Base-by-base conservation (phyloP, 2,888 invertebrate genomes). In the Lycaena phlaeas region DNA sequence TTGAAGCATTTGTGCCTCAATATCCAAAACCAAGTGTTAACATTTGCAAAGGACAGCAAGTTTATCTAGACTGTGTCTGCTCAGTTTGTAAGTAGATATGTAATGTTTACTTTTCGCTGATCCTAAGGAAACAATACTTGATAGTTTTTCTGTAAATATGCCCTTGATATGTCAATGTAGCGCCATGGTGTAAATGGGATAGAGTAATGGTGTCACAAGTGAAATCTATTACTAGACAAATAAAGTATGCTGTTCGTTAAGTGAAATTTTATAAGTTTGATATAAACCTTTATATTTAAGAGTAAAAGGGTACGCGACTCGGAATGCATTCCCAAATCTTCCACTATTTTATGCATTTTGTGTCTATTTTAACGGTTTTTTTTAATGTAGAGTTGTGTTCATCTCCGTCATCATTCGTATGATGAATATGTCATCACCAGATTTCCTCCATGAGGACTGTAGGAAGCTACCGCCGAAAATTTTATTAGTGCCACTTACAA, bases 301-400 rank as follows among this genome's bases (percentile, higher is more conserved):
- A 27, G 18, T 56, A 46, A 56, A n/a, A 52, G 57, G 56, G 63
- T 63, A 62, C 61, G 55, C 53, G 53, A 61, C 59, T 64, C 49
- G 56, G 61, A 61, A 71, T 71, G 78, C 79, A 81, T 81, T 81
- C 79, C 79, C 64, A 59, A 61, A 64, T 67, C 68, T 75, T 78
- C 75, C 75, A 68, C 54, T 64, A 54, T 50, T 57, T 63, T 63
- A 56, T 62, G 73, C 72, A 69, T 70, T 68, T 68, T 60, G 59
- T 66, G 53, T 64, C 63, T 56, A 54, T 56, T 59, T 47, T 45
- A 51, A 57, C 29, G 43, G 18, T 36, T 41, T 22, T 27, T n/a
- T 42, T 43, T 36, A 17, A 25, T 41, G 28, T 38, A n/a, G n/a
- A 37, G 18, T n/a, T 30, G 38, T 41, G 26, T 26, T 31, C 41